Evolutionary conservation across 2,113 vertebrate species (phyloP).

Genomic region (Crotalus horridus): DNA sequence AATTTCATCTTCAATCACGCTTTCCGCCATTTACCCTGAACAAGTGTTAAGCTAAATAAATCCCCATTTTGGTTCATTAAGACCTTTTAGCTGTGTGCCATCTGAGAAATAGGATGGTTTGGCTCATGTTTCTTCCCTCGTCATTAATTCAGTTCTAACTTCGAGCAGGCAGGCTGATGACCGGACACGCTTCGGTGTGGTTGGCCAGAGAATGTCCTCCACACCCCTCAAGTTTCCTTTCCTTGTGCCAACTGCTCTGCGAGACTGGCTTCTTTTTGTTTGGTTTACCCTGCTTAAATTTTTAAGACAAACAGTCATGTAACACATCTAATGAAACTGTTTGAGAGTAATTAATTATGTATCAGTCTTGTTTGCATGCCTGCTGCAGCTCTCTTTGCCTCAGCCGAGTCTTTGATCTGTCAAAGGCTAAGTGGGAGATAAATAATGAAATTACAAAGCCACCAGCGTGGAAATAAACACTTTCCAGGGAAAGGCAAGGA

Average conservation of each 20-base stretch:
- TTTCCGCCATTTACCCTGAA: background rate
- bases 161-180: background rate
- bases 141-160: background rate
- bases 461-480: conserved; percentile 51
- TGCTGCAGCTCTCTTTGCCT: conserved; percentile 37
- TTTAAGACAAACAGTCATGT: conserved; percentile 56
- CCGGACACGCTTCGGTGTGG: background rate
- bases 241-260: background rate
- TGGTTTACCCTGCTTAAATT: conserved; percentile 31
- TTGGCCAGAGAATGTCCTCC: background rate
- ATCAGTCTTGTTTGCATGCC: conserved; percentile 66
- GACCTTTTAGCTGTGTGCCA: background rate
- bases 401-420: conserved; percentile 50
- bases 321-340: conserved; percentile 69
- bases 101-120: background rate
- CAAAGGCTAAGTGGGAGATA: conserved; percentile 60
- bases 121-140: background rate
- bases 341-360: conserved; percentile 73
- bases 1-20: background rate
- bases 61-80: background rate
- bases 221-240: accelerated
- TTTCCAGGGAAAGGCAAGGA: background rate
- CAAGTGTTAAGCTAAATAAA: background rate
- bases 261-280: background rate
- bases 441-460: conserved; percentile 59